phyloP scores from a whole-genome alignment of 2,113 vertebrate species.

The Dolichotis patagonum region DNA sequence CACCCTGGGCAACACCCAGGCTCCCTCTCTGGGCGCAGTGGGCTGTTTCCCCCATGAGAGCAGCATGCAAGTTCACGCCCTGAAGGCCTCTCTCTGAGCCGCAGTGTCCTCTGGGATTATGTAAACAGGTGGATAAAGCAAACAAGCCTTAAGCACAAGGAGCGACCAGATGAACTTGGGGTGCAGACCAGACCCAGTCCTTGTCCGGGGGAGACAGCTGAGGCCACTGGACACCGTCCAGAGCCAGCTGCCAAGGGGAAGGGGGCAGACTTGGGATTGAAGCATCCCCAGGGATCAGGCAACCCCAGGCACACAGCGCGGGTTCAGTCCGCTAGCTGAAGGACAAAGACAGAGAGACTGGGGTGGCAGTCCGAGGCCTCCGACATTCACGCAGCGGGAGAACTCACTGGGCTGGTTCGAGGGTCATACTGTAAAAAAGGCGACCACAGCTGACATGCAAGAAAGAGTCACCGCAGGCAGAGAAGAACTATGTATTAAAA shows the following conservation, averaged over 20 bases:
- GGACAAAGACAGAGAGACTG: fast-evolving
- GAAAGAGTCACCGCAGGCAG: background rate
- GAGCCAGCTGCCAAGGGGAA: background rate
- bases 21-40: too few species aligned
- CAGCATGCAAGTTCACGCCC: too few species aligned
- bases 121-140: too few species aligned
- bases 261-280: background rate
- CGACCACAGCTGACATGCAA: background rate
- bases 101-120: too few species aligned
- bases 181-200: too few species aligned
- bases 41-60: too few species aligned
- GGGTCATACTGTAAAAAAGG: background rate
- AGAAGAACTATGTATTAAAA: background rate
- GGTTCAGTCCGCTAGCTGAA: background rate
- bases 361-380: background rate
- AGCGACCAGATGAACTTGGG: too few species aligned
- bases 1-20: background rate
- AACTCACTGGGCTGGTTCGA: background rate
- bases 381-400: background rate
- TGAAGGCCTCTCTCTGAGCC: too few species aligned
- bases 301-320: fast-evolving
- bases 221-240: background rate
- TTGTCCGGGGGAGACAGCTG: background rate
- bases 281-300: too few species aligned
- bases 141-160: too few species aligned